Evolutionary conservation across 2,113 vertebrate species (phyloP), one percentile per base, ranked within the genome.

Genomic region (Hassar affinis): DNA sequence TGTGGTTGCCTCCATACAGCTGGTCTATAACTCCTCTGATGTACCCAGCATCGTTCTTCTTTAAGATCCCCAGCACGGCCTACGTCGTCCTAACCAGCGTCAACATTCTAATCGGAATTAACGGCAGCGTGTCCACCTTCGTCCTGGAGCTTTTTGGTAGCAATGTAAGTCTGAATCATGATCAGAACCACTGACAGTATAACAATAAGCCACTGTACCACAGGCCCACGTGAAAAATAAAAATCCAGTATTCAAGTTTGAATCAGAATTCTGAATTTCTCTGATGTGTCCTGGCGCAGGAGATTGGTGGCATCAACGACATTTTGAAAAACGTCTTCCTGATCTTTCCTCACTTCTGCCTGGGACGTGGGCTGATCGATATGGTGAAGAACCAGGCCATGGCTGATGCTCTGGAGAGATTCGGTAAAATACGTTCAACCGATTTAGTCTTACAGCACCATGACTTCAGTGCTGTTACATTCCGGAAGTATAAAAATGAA

Each of bases 341-440:
- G 85, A 98, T 99, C 89, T 99, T 99, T 85, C 98, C 98, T 38
- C 98, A 99, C 91, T 99, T 99, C 92, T 99, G 98, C 86, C 89
- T 99, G 89, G 98, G 98, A 2, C 91, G 98, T 71, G 98, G 98
- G 15, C 93, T 99, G 38, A 99, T 99, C 62, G 98, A 99, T 89
- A 99, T 99, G 98, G 98, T 99, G 92, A 99, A 99, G 94, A 99
- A 99, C 88, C 98, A 99, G 91, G 98, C 98, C 0, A 98, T 99
- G 97, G 95, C 97, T 9, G 98, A 99, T 72, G 98, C 98, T 83
- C 88, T 99, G 85, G 97, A 98, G 91, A 95, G 98, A 88, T 99
- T 99, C 87, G 98, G 98, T 99, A 89, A 93, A 94, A 61, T 82
- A 47, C 6, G 45, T 2, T 49, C 45, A 2, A 27, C 11, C 15